Evolutionary conservation across 2,113 vertebrate species (phyloP).

Genomic region (Cnemophilus loriae): DNA sequence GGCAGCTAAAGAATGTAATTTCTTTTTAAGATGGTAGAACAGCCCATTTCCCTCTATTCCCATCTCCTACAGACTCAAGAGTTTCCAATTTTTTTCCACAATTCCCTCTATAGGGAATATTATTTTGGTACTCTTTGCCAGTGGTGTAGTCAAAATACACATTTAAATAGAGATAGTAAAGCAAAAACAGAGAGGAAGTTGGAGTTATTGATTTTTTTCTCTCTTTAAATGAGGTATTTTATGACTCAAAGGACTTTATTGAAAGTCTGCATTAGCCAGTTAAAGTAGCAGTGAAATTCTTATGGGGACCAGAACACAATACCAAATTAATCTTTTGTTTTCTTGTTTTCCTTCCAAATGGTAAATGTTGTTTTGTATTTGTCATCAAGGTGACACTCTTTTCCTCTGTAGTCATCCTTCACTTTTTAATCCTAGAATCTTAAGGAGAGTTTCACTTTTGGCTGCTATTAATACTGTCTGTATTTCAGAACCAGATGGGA

Average conservation of each 20-base stretch:
- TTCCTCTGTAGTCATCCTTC: neutral
- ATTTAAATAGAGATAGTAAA: conserved; percentile 32
- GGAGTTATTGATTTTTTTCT: neutral
- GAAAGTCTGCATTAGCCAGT: neutral
- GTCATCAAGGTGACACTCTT: neutral
- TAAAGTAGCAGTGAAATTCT: neutral
- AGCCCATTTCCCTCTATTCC: neutral
- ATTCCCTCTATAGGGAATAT: neutral
- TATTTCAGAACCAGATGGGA: neutral
- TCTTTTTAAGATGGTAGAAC: neutral
- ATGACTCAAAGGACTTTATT: neutral
- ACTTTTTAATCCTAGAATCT: neutral
- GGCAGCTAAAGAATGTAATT: neutral
- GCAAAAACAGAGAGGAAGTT: neutral
- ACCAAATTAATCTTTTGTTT: neutral
- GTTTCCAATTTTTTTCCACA: neutral
- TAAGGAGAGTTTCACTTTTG: neutral
- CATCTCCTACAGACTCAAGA: neutral
- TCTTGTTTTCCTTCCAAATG: neutral
- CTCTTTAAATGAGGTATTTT: conserved; percentile 25
- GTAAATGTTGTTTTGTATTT: neutral
- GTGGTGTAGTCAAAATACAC: neutral
- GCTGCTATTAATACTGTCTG: neutral
- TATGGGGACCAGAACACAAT: neutral
- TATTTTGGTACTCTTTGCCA: neutral